Percentiles rank a stretch among this genome's conserved stretches.
These are phyloP conservation scores for Pristionchus arcanus DNA, from an alignment of 2,888 invertebrate species.

Conservation along the genomic window DNA sequence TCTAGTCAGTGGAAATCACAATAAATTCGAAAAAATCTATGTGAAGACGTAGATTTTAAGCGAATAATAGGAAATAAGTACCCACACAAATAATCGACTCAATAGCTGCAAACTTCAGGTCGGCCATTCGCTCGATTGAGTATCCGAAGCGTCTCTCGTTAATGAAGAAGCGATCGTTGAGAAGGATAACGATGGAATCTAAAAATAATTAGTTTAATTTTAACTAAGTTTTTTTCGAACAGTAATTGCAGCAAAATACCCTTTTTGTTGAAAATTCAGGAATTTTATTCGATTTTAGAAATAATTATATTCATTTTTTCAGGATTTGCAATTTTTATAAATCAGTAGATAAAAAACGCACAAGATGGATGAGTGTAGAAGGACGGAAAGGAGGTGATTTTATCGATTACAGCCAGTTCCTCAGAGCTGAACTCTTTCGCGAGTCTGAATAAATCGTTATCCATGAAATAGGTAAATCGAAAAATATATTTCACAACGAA, in stretches of 20 bases:
- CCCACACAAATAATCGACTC: neutral
- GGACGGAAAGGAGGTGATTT: neutral
- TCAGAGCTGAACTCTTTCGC: neutral
- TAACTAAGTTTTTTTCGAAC: no score
- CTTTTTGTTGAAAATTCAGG: no score
- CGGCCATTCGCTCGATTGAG: neutral
- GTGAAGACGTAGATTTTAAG: no score
- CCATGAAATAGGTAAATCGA: neutral
- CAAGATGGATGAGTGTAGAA: neutral
- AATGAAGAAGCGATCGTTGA: slow-evolving; percentile 1
- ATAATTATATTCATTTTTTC: no score
- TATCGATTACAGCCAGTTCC: neutral
- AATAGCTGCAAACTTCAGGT: neutral
- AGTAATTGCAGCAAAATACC: no score
- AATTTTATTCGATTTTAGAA: neutral
- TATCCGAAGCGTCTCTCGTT: slow-evolving; percentile 4
- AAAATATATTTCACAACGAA: neutral
- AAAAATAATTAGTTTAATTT: neutral
- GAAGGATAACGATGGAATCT: neutral
- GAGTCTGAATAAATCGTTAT: neutral
- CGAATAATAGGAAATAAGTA: neutral
- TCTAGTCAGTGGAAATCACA: no score
- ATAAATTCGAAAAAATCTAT: no score
- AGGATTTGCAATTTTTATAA: neutral
- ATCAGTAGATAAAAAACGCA: neutral